Percentiles rank a stretch among this genome's conserved stretches.
These are phyloP conservation scores for Rhagonycha fulva DNA, from an alignment of 2,888 invertebrate genomes.

Conservation along the genomic window DNA sequence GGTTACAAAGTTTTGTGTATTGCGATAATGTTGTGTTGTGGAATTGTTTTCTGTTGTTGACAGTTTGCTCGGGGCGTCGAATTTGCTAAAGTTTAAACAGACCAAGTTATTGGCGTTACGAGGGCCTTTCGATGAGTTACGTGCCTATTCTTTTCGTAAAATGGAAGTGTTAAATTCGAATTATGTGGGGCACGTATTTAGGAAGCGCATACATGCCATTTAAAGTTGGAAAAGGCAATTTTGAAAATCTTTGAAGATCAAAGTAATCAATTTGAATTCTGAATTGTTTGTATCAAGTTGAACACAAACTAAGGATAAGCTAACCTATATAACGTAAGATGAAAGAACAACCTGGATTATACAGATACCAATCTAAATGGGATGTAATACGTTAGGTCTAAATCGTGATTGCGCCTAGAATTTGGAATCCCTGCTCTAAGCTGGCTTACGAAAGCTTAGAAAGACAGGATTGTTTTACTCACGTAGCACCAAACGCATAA, in stretches of 20 bases:
- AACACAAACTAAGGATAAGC: constrained; percentile 12
- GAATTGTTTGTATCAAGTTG: constrained; percentile 18
- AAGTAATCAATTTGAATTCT: constrained; percentile 17
- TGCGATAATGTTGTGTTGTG: constrained; percentile 34
- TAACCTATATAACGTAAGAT: constrained; percentile 24
- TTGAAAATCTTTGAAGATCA: not conserved
- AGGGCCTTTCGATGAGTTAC: not conserved
- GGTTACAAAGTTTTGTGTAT: constrained; percentile 29
- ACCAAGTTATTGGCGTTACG: not conserved
- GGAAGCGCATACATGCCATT: not conserved
- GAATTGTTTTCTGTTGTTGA: constrained; percentile 17
- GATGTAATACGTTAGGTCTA: constrained; percentile 41
- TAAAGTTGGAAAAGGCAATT: not conserved
- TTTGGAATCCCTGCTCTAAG: constrained; percentile 46
- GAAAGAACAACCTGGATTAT: constrained; percentile 40
- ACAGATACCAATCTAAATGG: constrained; percentile 47
- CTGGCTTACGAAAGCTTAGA: constrained; percentile 42
- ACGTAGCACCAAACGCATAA: constrained; percentile 40
- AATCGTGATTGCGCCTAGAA: constrained; percentile 49
- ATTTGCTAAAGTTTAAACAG: not conserved
- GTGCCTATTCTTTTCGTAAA: not conserved
- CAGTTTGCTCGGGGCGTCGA: constrained; percentile 6
- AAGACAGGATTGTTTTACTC: constrained; percentile 42
- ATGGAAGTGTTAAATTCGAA: not conserved
- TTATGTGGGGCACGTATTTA: not conserved